Evolutionary conservation across 2,797 vertebrate genomes (phyloP).

Genomic region (Sebastolobus altivelis): DNA sequence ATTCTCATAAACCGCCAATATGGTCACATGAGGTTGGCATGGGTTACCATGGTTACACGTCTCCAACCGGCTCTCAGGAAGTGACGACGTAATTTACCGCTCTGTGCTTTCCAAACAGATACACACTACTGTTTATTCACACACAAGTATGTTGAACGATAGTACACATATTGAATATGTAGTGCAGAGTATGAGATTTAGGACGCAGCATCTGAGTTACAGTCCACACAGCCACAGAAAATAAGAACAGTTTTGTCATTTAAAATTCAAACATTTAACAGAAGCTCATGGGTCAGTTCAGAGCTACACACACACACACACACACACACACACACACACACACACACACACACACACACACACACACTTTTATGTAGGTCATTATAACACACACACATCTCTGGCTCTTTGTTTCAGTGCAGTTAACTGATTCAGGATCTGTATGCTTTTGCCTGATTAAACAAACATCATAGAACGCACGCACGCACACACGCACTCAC

Average conservation of each 20-base stretch:
- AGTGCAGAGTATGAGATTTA: too few species aligned
- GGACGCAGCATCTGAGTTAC: too few species aligned
- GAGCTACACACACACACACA: background rate
- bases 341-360: background rate
- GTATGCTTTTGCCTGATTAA: background rate
- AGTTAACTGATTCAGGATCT: background rate
- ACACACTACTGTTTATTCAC: too few species aligned
- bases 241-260: background rate
- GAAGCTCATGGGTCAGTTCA: background rate
- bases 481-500: background rate
- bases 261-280: background rate
- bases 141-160: too few species aligned
- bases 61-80: too few species aligned
- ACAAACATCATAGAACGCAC: background rate
- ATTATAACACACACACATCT: background rate
- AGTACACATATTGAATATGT: too few species aligned
- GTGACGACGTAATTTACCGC: too few species aligned
- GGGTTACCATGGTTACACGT: too few species aligned
- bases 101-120: too few species aligned
- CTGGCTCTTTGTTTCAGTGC: slow-evolving; percentile 5
- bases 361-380: background rate
- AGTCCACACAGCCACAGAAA: background rate
- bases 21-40: too few species aligned
- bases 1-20: too few species aligned
- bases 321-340: too few species aligned